These are phyloP conservation scores for Sphenodon punctatus DNA, from an alignment of 2,797 vertebrate genomes.

Conservation along the genomic window DNA sequence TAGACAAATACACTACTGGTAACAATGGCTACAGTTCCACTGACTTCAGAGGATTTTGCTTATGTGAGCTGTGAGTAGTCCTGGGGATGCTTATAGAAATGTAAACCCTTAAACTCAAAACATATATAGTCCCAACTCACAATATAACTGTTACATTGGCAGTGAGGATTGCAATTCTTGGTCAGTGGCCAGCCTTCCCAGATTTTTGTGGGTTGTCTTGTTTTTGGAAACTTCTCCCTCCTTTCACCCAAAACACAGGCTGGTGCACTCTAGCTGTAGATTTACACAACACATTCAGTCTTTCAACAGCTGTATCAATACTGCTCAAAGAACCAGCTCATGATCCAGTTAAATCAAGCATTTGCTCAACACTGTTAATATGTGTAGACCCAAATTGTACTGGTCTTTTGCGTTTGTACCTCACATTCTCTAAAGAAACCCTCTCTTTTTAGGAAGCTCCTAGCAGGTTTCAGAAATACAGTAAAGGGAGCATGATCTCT, in stretches of 20 bases:
- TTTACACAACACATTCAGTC: constrained; percentile 33
- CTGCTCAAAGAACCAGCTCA: neutral
- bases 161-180: neutral
- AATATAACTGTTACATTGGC: neutral
- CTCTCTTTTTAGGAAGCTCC: neutral
- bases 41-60: accelerated
- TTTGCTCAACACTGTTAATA: neutral
- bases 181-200: neutral
- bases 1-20: accelerated
- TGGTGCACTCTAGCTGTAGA: neutral
- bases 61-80: neutral
- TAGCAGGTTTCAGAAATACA: neutral
- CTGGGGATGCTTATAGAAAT: no score
- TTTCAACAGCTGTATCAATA: neutral
- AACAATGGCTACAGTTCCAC: neutral
- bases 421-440: constrained; percentile 17
- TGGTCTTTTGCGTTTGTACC: neutral
- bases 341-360: neutral
- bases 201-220: no score
- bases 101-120: no score
- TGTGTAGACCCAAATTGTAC: neutral
- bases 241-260: neutral
- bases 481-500: neutral
- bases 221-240: neutral
- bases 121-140: no score